Conservation (phyloP, 2,888 invertebrate genomes). For the Mongoloraphidia duomilia region DNA sequence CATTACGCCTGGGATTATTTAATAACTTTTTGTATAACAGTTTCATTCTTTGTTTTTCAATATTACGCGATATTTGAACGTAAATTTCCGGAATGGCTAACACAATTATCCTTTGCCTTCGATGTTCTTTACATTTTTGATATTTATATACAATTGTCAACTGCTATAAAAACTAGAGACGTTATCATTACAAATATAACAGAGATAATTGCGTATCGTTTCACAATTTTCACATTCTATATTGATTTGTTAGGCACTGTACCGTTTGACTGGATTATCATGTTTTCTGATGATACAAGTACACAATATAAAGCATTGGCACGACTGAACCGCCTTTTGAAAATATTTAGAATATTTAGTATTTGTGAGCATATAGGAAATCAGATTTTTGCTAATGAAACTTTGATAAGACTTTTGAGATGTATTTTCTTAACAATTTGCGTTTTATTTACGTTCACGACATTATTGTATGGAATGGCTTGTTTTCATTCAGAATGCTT, state of each 20-base stretch:
- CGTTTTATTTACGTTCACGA: no score
- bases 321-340: neutral
- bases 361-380: neutral
- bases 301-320: neutral
- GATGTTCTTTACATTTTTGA: neutral
- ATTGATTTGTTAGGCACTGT: neutral
- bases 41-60: no score
- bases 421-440: no score
- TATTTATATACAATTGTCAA: slow-evolving; percentile 1
- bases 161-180: neutral
- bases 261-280: neutral
- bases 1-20: slow-evolving; percentile 31
- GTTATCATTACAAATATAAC: neutral
- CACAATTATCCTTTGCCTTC: neutral
- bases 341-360: neutral
- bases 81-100: no score
- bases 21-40: no score
- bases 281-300: no score
- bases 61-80: no score
- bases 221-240: neutral
- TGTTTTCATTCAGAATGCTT: slow-evolving; percentile 9
- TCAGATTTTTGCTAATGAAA: no score
- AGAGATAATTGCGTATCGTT: neutral
- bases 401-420: no score
- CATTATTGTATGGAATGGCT: slow-evolving; percentile 5